Percentiles rank a stretch among this genome's conserved stretches.
Conservation (phyloP, 35 echinoderm and acorn worm genomes). For the Lytechinus variegatus region DNA sequence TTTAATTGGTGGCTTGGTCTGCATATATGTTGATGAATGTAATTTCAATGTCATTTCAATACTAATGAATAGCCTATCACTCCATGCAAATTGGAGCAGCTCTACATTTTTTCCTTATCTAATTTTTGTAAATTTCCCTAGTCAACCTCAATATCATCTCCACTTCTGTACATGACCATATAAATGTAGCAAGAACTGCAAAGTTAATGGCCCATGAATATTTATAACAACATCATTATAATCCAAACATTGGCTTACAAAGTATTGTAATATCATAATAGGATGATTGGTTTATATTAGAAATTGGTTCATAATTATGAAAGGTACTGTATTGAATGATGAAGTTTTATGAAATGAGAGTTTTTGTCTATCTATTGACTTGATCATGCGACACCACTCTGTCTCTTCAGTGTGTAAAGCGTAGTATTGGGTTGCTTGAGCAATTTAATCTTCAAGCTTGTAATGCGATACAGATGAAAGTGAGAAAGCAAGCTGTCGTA, state of each 20-base stretch:
- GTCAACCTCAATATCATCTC: too few species aligned
- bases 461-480: not conserved
- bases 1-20: too few species aligned
- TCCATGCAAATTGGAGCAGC: too few species aligned
- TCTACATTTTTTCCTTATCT: too few species aligned
- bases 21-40: too few species aligned
- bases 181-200: too few species aligned
- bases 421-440: not conserved
- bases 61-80: too few species aligned
- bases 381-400: not conserved
- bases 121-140: too few species aligned
- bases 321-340: not conserved
- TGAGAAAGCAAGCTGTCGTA: not conserved
- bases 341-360: not conserved
- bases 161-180: too few species aligned
- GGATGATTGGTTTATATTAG: not conserved
- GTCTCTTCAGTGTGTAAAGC: not conserved
- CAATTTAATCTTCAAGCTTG: not conserved
- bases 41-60: too few species aligned
- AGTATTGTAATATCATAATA: not conserved
- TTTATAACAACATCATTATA: too few species aligned
- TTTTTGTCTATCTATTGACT: not conserved
- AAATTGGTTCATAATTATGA: not conserved
- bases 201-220: too few species aligned
- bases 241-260: not conserved